A percentile compares a stretch with the other conserved stretches of the same genome.
Evolutionary conservation across 2,113 vertebrate species (phyloP).

Genomic region (Cinclus mexicanus): DNA sequence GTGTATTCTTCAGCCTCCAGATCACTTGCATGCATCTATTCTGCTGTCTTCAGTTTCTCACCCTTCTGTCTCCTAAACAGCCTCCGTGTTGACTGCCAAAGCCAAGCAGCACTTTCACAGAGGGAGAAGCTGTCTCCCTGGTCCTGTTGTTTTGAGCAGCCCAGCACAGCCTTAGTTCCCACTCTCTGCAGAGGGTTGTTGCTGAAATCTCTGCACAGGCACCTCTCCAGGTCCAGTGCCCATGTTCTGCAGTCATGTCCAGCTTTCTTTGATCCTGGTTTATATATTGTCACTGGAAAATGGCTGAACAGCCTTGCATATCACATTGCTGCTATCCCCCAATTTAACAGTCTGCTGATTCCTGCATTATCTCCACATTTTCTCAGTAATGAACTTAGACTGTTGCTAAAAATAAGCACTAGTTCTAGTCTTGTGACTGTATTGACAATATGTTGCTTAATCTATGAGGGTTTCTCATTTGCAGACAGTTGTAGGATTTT

Average conservation of each 20-base stretch:
- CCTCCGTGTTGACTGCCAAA: background rate
- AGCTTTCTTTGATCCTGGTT: background rate
- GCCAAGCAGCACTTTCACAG: background rate
- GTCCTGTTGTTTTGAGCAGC: background rate
- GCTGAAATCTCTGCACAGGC: background rate
- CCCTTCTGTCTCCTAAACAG: background rate
- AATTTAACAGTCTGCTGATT: background rate
- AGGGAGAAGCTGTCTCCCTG: background rate
- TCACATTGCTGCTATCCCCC: background rate
- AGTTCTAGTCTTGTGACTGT: background rate
- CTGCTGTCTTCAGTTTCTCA: background rate
- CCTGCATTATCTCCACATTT: background rate
- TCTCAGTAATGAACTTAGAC: background rate
- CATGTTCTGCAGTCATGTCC: rapidly evolving
- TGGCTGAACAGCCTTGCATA: background rate
- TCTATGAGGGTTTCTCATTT: background rate
- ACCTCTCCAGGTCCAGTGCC: background rate
- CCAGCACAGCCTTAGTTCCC: background rate
- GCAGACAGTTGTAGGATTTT: background rate
- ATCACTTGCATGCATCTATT: background rate
- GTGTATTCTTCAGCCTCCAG: background rate
- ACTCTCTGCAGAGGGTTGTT: background rate
- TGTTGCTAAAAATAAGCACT: slow-evolving; percentile 2
- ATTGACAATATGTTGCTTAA: background rate
- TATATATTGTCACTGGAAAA: background rate